These are phyloP conservation scores for Acrobasis consociella DNA, from an alignment of 2,888 invertebrate species.

Conservation along the genomic window DNA sequence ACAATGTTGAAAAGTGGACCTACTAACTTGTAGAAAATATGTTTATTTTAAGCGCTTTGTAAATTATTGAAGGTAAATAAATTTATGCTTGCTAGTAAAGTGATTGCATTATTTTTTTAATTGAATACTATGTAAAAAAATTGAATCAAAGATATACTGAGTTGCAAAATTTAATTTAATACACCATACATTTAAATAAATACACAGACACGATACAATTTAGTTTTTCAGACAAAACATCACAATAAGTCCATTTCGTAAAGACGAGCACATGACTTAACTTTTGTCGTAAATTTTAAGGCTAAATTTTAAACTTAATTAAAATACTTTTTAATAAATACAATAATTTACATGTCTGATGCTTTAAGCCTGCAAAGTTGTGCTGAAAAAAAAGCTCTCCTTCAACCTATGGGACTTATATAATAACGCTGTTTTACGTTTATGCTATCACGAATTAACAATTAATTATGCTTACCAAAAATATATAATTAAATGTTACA, in stretches of 20 bases:
- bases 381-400: background rate
- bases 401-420: background rate
- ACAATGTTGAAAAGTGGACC: too few relatives aligned
- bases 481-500: background rate
- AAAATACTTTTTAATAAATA: background rate
- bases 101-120: constrained; percentile 6
- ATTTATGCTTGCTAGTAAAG: background rate
- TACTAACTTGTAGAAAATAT: background rate
- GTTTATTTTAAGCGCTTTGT: too few relatives aligned
- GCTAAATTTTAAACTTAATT: background rate
- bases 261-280: background rate
- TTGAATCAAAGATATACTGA: constrained; percentile 17
- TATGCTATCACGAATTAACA: background rate
- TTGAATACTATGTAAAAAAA: constrained; percentile 8
- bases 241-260: background rate
- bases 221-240: constrained; percentile 6
- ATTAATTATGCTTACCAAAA: constrained; percentile 16
- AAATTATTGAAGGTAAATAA: constrained; percentile 20
- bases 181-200: constrained; percentile 14
- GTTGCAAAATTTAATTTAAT: constrained; percentile 27
- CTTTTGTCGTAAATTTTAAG: background rate
- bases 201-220: constrained; percentile 9
- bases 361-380: background rate
- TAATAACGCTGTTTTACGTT: background rate
- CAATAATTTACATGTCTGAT: constrained; percentile 7